Base-by-base conservation (phyloP, 1,140 invertebrate genomes). In the Zaprionus davidi region DNA sequence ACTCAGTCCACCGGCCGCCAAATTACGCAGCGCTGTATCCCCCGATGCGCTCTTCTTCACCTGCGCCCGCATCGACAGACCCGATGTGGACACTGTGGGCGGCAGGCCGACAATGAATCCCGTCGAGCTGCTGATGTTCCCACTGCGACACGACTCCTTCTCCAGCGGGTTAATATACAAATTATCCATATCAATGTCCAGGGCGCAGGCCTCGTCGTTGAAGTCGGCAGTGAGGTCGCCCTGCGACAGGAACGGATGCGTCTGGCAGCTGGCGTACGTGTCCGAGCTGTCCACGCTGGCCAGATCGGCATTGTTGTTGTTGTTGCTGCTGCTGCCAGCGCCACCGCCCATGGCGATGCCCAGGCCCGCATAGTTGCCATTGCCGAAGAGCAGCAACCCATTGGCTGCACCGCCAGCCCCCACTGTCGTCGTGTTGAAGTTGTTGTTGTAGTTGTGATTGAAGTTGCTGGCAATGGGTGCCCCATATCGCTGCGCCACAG, bases 201-300 rank as follows among this genome's bases (percentile, higher is more conserved):
- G 49, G 3, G 91, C 92, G 71, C 93, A 93, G 26, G 91, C 79
- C 68, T 92, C 92, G 76, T 94, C 94, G 64, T 93, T 94, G 87
- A 93, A 93, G 91, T 96, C 96, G 76, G 96, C 94, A 58, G 96
- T 96, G 82, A 97, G 94, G 93, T 97, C 96, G 82, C 95, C 96
- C 93, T 96, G 94, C 82, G 97, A 98, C 93, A 96, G 95, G 93
- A 97, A 98, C 82, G 97, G 97, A 94, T 98, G 97, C 76, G 98
- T 99, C 94, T 97, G 96, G 94, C 98, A 99, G 93, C 97, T 98
- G 92, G 97, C 97, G 93, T 98, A 99, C 65, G 98, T 99, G 93
- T 99, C 98, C 31, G 96, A 97, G 83, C 96, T 97, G 87, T 97
- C 96, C 49, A 97, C 94, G 91, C 96, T 96, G 60, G 95, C 96